These are phyloP conservation scores for Hemichromis elongatus DNA, from an alignment of 2,113 vertebrate species.

Conservation along the genomic window DNA sequence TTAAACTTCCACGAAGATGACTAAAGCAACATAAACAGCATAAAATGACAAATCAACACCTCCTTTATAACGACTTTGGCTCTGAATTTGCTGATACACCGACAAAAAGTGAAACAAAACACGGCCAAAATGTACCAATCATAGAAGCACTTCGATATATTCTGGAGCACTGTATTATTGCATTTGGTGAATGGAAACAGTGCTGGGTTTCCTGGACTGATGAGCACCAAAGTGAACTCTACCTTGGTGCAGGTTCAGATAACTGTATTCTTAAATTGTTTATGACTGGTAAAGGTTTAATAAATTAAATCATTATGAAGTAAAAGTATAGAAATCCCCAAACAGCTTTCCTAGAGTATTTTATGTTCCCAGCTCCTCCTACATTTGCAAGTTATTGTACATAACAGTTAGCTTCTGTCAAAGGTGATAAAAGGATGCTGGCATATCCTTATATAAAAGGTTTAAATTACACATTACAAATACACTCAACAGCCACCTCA, in stretches of 20 bases:
- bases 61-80: not conserved
- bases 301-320: not conserved
- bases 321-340: not conserved
- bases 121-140: not conserved
- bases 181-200: not conserved
- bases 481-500: not conserved
- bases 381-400: not conserved
- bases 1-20: not conserved
- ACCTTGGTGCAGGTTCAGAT: not conserved
- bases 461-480: not conserved
- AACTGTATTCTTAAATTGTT: not conserved
- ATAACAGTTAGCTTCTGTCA: not conserved
- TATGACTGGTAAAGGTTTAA: not conserved
- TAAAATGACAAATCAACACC: not conserved
- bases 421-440: not conserved
- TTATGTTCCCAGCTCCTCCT: not conserved
- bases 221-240: not conserved
- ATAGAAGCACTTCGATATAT: not conserved
- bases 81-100: not conserved
- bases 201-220: not conserved
- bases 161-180: not conserved
- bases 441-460: not conserved
- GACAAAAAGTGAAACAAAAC: not conserved
- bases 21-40: not conserved
- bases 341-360: not conserved